Conservation (phyloP, 2,113 vertebrate genomes). For the Melospiza melodia region DNA sequence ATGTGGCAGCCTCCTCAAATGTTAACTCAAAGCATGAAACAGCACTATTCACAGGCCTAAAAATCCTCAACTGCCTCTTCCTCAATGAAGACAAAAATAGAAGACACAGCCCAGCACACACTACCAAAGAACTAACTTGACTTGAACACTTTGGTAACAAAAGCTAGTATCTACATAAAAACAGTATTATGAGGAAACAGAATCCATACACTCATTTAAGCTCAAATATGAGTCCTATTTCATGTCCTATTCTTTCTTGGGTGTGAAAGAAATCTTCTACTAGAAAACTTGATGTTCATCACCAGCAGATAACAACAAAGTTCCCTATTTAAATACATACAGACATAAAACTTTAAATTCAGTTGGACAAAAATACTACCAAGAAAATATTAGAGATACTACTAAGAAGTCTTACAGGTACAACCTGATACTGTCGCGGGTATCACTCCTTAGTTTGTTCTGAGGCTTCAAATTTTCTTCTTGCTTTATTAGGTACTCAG, state of each 20-base stretch:
- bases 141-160: neutral
- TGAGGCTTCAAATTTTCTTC: neutral
- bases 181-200: neutral
- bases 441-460: neutral
- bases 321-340: neutral
- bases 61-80: neutral
- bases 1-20: neutral
- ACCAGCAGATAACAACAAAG: neutral
- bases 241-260: neutral
- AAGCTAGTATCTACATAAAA: neutral
- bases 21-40: neutral
- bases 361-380: neutral
- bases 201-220: neutral
- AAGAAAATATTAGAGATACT: neutral
- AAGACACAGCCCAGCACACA: neutral
- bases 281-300: neutral
- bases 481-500: neutral
- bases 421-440: neutral
- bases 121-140: neutral
- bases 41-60: neutral
- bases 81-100: neutral
- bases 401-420: neutral
- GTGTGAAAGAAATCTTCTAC: neutral
- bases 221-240: neutral
- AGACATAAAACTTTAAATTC: neutral